A percentile compares a stretch with the other conserved stretches of the same genome.
Evolutionary conservation across 2,113 vertebrate genomes (phyloP).

Genomic region (Dissostichus mawsoni): DNA sequence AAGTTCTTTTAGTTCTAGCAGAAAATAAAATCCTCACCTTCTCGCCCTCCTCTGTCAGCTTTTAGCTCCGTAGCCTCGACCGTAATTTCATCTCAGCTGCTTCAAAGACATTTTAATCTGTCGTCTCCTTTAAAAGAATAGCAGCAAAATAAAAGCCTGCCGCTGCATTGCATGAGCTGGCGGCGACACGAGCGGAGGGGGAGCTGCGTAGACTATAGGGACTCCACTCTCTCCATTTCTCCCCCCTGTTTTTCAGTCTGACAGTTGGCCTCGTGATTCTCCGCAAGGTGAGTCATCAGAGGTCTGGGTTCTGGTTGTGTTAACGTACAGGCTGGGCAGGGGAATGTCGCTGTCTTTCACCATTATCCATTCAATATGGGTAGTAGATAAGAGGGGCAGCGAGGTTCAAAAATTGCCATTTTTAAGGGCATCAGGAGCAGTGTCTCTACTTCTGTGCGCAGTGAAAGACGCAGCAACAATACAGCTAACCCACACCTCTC

Average conservation of each 20-base stretch:
- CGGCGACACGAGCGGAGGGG: not conserved
- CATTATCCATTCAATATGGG: slow-evolving; percentile 27
- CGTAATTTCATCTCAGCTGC: slow-evolving; percentile 1
- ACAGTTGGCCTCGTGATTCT: slow-evolving; percentile 70
- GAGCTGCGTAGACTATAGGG: slow-evolving; percentile 51
- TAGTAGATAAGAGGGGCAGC: slow-evolving; percentile 8
- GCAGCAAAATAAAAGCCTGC: slow-evolving; percentile 22
- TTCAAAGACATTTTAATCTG: slow-evolving; percentile 23
- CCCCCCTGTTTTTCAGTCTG: slow-evolving; percentile 67
- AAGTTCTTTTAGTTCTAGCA: slow-evolving; percentile 3
- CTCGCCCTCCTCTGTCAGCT: slow-evolving; percentile 29
- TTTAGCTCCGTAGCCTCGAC: slow-evolving; percentile 11
- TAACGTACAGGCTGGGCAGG: slow-evolving; percentile 11
- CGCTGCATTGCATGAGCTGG: slow-evolving; percentile 8
- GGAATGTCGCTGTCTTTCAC: slow-evolving; percentile 26
- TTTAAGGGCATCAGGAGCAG: slow-evolving; percentile 7
- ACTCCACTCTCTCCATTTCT: slow-evolving; percentile 53
- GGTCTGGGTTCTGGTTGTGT: slow-evolving; percentile 55
- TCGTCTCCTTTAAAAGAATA: slow-evolving; percentile 31
- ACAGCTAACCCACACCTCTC: slow-evolving; percentile 12
- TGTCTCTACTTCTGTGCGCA: not conserved
- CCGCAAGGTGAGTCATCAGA: slow-evolving; percentile 75
- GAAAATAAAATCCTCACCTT: slow-evolving; percentile 7
- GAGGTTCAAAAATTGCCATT: slow-evolving; percentile 18
- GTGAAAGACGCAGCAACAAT: not conserved